Base-by-base conservation (phyloP, 2,888 invertebrate genomes). In the Eristalis pertinax region DNA sequence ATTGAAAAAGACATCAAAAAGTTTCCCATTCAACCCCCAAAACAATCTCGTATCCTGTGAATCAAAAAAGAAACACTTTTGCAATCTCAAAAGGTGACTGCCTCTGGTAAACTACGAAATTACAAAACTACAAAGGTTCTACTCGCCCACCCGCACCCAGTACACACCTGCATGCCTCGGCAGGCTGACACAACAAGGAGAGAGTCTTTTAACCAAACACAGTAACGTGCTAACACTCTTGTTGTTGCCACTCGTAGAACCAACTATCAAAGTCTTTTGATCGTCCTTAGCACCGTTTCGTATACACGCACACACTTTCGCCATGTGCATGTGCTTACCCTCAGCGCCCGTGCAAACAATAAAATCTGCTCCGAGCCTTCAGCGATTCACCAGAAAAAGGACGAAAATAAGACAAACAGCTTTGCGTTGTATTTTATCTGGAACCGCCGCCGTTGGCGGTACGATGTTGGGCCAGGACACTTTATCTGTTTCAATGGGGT, bases 211-310 rank as follows among this genome's bases (percentile, higher is more conserved):
- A 69, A 69, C 50, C 26, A 69, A 24, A 77, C 32, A 41, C 26
- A 38, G 35, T 22, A 29, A 43, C 19, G 43, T 62, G 35, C 41
- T 50, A 50, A 24, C 24, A 43, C 67, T 68, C 35, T 35, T 38
- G 35, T 62, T 67, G 73, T 72, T 79, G 60, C 60, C 72, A 67
- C 73, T 72, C 74, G 56, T 74, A 50, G 19, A n/a, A 74, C n/a
- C 62, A 50, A 86, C 82, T 86, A 82, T 78, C 79, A 68, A 68
- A 81, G 78, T 83, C 86, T 79, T 83, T 75, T 87, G 75, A 87
- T 87, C 86, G 75, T 79, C 86, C 83, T 83, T 83, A 87, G 74
- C 86, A 83, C 70, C 75, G 63, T 83, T 86, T 29, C 58, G 26
- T n/a, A 56, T 15, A 58, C 58, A 41, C 60, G 38, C 67, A 50